Base-by-base conservation (phyloP, 2,888 invertebrate genomes). In the Spialia ferax region DNA sequence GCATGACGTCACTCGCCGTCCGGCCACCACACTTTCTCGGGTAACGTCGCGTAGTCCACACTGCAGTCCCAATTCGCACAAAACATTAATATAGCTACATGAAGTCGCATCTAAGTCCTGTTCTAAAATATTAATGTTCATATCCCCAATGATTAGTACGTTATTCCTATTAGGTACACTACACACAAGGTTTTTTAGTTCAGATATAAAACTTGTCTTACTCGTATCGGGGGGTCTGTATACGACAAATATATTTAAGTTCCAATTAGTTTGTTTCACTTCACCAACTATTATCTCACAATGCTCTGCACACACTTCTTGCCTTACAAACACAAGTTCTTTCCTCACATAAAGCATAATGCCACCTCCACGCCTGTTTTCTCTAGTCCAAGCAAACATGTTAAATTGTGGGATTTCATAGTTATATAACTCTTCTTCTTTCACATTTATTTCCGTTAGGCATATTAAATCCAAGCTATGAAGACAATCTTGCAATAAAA, bases 101-200 rank as follows among this genome's bases (percentile, higher is more conserved):
- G 38, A 8, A n/a, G 7, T n/a, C 15, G 38, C 38, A 3, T 38
- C 38, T 5, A 38, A 1, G 6, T n/a, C n/a, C 5, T 38, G 5
- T n/a, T 1, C 1, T n/a, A 6, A 6, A 6, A 52, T 52, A 5
- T 52, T 23, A 13, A 52, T 52, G 3, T 52, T 63, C 2, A 63
- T 54, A 18, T 63, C 62, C 6, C 62, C 62, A 6, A 63, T 63
- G 0, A 63, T 0, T 13, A 63, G 6, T 22, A 54, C 1, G n/a
- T 63, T 38, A 7, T 26, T 26, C 10, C 38, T 11, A 8, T n/a
- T 8, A 2, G 20, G 7, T 7, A 20, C 26, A 18, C 10, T 18
- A 1, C 15, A 11, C 4, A 32, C 8, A 0, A 50, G 11, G 8
- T 11, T 54, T 38, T 38, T 8, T 18, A 63, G 26, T 22, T 63